Evolutionary conservation across 1,140 invertebrate species (phyloP).

Genomic region (Onthophagus taurus): DNA sequence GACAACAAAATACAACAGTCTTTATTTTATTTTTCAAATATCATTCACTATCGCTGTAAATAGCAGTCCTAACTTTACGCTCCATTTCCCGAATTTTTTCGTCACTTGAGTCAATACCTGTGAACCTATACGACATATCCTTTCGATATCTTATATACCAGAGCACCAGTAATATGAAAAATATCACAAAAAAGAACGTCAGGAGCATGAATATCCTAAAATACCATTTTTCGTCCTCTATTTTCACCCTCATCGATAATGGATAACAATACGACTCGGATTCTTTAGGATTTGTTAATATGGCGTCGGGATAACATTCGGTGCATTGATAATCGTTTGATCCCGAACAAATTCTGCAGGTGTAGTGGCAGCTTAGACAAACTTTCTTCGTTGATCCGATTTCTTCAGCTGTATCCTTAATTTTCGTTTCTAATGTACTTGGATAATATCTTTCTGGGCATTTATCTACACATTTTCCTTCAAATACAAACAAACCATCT

Average conservation of each 20-base stretch:
- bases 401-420: slow-evolving; percentile 12
- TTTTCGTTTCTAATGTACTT: slow-evolving; percentile 10
- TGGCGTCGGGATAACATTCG: slow-evolving; percentile 43
- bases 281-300: slow-evolving; percentile 25
- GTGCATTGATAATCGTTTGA: slow-evolving; percentile 48
- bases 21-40: background rate
- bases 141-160: slow-evolving; percentile 15
- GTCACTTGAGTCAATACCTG: slow-evolving; percentile 10
- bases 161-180: slow-evolving; percentile 14
- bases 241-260: slow-evolving; percentile 24
- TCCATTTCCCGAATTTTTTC: slow-evolving; percentile 25
- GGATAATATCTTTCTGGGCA: slow-evolving; percentile 38
- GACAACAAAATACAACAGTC: too few species aligned
- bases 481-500: slow-evolving; percentile 30
- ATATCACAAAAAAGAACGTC: slow-evolving; percentile 22
- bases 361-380: slow-evolving; percentile 46
- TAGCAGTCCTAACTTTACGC: slow-evolving; percentile 19
- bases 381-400: slow-evolving; percentile 13
- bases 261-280: slow-evolving; percentile 38
- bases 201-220: slow-evolving; percentile 27
- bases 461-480: slow-evolving; percentile 36
- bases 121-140: slow-evolving; percentile 14
- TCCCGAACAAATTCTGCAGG: slow-evolving; percentile 45
- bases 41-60: slow-evolving; percentile 27
- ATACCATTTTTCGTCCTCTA: slow-evolving; percentile 32